Conservation (phyloP, 2,797 vertebrate species). For the Glyptemys insculpta region DNA sequence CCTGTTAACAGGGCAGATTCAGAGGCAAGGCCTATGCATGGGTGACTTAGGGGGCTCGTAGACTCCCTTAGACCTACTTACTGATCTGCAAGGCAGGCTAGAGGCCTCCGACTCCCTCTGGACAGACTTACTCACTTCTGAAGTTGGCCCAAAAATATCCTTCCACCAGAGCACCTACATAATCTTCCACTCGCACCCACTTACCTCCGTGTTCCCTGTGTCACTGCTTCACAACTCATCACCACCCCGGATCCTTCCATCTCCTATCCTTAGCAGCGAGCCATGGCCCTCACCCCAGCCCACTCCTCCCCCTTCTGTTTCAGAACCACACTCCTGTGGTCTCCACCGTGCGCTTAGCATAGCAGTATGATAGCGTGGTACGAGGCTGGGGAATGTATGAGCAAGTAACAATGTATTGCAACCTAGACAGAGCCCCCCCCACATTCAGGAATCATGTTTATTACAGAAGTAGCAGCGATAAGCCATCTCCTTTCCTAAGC, state of each 20-base stretch:
- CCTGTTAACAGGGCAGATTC: not conserved
- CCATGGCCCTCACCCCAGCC: not conserved
- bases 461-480: not conserved
- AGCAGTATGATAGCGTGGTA: not conserved
- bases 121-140: not conserved
- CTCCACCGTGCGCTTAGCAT: not conserved
- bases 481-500: not conserved
- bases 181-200: not conserved
- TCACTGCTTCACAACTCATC: not conserved
- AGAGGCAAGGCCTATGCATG: not conserved
- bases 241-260: not conserved
- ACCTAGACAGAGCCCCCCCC: not conserved
- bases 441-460: no score
- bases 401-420: not conserved
- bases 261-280: not conserved
- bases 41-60: not conserved
- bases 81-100: not conserved
- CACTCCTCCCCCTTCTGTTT: not conserved
- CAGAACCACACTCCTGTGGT: not conserved
- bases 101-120: not conserved
- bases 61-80: no score
- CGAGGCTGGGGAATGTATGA: not conserved
- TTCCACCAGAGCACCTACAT: not conserved
- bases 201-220: not conserved
- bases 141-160: not conserved